A percentile compares a stretch with the other conserved stretches of the same genome.
Conservation (phyloP, 2,113 vertebrate genomes). For the Semnornis frantzii region DNA sequence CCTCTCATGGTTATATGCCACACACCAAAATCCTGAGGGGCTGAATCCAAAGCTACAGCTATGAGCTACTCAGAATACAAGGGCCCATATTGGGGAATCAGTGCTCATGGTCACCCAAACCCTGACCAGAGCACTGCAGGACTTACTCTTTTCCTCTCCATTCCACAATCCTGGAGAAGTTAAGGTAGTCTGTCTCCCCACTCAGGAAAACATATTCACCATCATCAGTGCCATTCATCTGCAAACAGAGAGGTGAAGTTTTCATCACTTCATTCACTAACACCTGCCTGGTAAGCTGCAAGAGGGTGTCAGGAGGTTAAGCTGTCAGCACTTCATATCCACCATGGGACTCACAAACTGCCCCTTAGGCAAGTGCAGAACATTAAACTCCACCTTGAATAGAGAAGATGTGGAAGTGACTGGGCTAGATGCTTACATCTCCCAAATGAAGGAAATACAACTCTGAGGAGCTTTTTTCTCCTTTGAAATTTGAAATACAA, state of each 20-base stretch:
- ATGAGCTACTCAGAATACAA: neutral
- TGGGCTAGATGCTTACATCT: neutral
- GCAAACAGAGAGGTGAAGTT: constrained; percentile 14
- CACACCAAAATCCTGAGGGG: neutral
- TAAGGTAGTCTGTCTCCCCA: constrained; percentile 83
- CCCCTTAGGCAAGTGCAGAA: neutral
- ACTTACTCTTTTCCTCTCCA: constrained; percentile 90
- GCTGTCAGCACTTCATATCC: neutral
- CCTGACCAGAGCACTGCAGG: neutral
- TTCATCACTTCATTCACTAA: neutral
- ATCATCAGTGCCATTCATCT: constrained; percentile 91
- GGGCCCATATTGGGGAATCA: neutral
- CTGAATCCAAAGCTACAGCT: neutral
- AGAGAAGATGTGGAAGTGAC: neutral
- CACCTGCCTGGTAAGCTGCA: neutral
- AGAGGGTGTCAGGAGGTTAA: neutral
- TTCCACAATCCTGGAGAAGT: constrained; percentile 89
- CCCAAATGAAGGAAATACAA: neutral
- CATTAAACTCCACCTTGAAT: neutral
- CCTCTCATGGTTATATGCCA: neutral
- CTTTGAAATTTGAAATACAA: neutral
- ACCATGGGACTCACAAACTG: neutral
- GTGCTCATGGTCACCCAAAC: neutral
- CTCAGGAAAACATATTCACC: constrained; percentile 91
- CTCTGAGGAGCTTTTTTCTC: neutral